phyloP scores from a whole-genome alignment of 2,113 vertebrate genomes.

The Rattus rattus region DNA sequence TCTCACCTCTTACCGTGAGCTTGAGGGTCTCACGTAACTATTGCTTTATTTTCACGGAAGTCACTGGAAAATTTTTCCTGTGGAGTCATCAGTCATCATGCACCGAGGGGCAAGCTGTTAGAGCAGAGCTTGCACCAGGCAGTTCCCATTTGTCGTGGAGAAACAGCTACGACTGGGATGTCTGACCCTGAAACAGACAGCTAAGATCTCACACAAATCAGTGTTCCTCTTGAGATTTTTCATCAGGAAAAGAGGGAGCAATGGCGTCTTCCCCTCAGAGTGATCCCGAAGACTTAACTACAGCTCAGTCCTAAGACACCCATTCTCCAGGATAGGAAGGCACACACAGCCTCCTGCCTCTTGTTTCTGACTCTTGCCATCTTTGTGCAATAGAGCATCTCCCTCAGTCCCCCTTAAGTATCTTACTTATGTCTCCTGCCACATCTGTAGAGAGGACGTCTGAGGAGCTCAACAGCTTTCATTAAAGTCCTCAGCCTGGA shows the following conservation, averaged over 20 bases:
- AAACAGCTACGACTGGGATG: conserved; percentile 9
- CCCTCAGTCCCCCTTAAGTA: neutral
- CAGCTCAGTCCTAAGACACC: neutral
- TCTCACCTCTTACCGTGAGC: neutral
- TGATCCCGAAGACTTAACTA: conserved; percentile 12
- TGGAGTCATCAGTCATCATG: conserved; percentile 14
- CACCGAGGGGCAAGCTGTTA: neutral
- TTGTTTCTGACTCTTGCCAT: conserved; percentile 29
- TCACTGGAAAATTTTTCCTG: conserved; percentile 29
- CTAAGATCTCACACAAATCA: neutral
- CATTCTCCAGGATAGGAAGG: neutral
- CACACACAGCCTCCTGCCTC: neutral
- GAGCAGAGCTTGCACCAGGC: neutral
- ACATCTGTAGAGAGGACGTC: neutral
- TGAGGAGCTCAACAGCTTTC: neutral
- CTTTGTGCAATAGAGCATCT: neutral
- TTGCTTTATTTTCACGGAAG: conserved; percentile 54
- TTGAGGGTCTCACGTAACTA: conserved; percentile 18
- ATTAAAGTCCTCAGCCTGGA: conserved; percentile 4
- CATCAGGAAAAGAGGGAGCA: conserved; percentile 6
- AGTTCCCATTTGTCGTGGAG: neutral
- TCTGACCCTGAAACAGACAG: neutral
- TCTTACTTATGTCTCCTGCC: neutral
- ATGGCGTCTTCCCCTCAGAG: neutral
- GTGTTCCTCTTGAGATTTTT: conserved; percentile 36